These are phyloP conservation scores for Chironomus striatipennis DNA, from an alignment of 1,140 invertebrate species.

Conservation along the genomic window DNA sequence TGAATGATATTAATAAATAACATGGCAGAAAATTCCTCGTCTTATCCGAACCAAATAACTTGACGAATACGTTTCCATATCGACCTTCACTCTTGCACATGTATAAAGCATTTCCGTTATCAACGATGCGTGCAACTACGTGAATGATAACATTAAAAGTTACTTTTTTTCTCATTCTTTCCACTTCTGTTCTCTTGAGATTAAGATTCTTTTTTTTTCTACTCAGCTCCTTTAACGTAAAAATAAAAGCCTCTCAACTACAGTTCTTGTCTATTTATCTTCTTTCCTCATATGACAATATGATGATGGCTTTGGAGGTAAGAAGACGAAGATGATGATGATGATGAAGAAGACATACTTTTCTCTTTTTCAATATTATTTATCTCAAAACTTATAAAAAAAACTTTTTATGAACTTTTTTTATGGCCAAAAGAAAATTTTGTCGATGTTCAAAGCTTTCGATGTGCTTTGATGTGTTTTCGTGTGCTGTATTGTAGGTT, in stretches of 20 bases:
- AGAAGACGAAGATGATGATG: not conserved
- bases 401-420: conserved; percentile 22
- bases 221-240: not conserved
- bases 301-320: too few relatives aligned
- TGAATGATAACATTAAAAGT: conserved; percentile 23
- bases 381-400: conserved; percentile 21
- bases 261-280: not conserved
- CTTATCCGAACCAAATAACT: not conserved
- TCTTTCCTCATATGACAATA: too few relatives aligned
- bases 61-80: not conserved
- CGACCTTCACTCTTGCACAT: not conserved
- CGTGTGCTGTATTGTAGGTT: too few relatives aligned
- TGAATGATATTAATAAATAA: conserved; percentile 15
- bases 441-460: too few relatives aligned
- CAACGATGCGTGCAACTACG: not conserved
- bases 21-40: not conserved
- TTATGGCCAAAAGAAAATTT: not conserved
- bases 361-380: not conserved
- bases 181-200: not conserved
- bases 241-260: not conserved
- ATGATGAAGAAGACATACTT: not conserved
- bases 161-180: not conserved
- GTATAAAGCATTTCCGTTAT: not conserved
- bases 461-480: too few relatives aligned
- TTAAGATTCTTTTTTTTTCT: not conserved